Conservation (phyloP, 2,888 invertebrate species). For the Arctia plantaginis region DNA sequence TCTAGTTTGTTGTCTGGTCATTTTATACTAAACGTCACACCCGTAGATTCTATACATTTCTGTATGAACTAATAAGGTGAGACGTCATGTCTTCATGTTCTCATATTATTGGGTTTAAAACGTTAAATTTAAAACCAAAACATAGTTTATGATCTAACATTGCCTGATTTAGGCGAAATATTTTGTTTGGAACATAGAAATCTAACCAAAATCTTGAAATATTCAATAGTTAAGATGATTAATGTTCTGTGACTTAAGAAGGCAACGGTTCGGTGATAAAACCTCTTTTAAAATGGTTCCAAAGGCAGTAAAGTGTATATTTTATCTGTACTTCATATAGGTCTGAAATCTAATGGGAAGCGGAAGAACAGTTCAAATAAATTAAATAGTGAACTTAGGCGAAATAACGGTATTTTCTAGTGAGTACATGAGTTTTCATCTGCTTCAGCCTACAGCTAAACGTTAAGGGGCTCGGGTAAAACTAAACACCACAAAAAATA, state of each 20-base stretch:
- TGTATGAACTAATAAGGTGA: background rate
- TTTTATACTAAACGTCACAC: too few relatives aligned
- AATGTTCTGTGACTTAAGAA: background rate
- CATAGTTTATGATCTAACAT: too few relatives aligned
- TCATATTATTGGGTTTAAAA: too few relatives aligned
- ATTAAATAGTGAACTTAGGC: conserved; percentile 1
- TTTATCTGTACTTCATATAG: conserved; percentile 11
- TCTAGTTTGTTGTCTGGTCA: too few relatives aligned
- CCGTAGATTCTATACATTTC: background rate
- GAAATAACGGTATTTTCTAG: background rate
- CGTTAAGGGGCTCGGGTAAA: background rate
- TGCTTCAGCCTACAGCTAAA: background rate
- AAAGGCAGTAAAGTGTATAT: conserved; percentile 8
- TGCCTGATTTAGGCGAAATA: too few relatives aligned
- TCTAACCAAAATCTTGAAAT: too few relatives aligned
- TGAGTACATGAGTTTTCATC: background rate
- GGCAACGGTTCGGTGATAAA: background rate
- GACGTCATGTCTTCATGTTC: background rate
- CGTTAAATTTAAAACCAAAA: too few relatives aligned
- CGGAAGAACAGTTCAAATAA: background rate
- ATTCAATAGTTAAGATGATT: background rate
- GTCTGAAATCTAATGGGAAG: background rate
- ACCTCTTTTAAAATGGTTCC: conserved; percentile 1
- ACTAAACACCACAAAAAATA: background rate
- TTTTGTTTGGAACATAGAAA: too few relatives aligned